These are phyloP conservation scores for Neolamprologus brichardi DNA, from an alignment of 2,113 vertebrate species.

Conservation along the genomic window DNA sequence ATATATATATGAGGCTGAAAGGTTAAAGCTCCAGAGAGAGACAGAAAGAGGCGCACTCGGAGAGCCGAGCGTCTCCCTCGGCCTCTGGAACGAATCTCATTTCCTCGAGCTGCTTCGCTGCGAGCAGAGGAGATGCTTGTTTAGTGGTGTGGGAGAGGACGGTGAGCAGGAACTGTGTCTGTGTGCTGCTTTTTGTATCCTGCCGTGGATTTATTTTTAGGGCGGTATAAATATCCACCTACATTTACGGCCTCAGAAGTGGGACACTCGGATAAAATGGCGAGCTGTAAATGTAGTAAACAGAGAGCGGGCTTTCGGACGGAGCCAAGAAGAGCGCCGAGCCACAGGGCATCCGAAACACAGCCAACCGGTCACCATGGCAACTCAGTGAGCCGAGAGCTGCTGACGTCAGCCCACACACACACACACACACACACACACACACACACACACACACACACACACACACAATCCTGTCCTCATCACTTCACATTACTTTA, in stretches of 20 bases:
- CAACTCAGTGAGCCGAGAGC: conserved; percentile 9
- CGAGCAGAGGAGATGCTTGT: not conserved
- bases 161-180: not conserved
- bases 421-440: not conserved
- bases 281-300: not conserved
- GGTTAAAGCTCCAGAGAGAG: not conserved
- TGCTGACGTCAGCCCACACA: not conserved
- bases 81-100: conserved; percentile 23
- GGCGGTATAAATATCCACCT: not conserved
- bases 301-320: not conserved
- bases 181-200: not conserved
- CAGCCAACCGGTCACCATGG: conserved; percentile 46
- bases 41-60: not conserved
- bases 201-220: not conserved
- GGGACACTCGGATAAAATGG: not conserved
- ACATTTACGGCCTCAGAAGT: not conserved
- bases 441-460: not conserved
- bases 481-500: not conserved
- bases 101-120: conserved; percentile 28
- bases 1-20: not conserved
- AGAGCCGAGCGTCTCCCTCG: not conserved
- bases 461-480: not conserved
- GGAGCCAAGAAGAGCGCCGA: not conserved
- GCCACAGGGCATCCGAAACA: conserved; percentile 28
- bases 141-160: not conserved